Evolutionary conservation across 2,888 invertebrate genomes (phyloP).

Genomic region (Bugula neritina): DNA sequence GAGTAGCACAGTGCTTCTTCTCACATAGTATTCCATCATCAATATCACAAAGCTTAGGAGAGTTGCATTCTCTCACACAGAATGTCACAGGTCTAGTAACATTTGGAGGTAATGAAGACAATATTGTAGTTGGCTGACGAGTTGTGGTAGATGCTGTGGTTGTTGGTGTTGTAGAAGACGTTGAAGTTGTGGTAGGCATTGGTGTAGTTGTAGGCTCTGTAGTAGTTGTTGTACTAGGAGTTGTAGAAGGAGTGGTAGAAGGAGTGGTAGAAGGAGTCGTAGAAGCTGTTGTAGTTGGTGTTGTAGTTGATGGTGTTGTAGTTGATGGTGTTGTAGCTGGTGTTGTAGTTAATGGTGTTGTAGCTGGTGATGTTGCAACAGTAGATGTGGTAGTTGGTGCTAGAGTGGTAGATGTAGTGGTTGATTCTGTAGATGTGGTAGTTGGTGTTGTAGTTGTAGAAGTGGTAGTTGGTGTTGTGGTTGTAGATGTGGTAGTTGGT

Average conservation of each 20-base stretch:
- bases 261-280: background rate
- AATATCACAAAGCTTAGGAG: background rate
- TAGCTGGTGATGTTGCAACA: background rate
- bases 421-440: background rate
- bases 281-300: background rate
- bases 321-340: background rate
- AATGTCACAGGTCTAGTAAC: background rate
- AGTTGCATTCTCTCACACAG: background rate
- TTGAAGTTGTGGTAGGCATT: background rate
- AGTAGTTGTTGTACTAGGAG: background rate
- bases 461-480: background rate
- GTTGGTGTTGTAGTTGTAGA: background rate
- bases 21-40: constrained; percentile 6
- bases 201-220: background rate
- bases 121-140: background rate
- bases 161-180: background rate
- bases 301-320: background rate
- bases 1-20: background rate
- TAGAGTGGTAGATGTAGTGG: background rate
- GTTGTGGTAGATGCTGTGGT: background rate
- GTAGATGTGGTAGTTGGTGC: background rate
- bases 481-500: background rate
- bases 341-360: background rate
- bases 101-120: background rate
- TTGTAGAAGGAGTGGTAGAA: background rate